Conservation (phyloP, 2,797 vertebrate genomes). For the Spinus olivaceus region DNA sequence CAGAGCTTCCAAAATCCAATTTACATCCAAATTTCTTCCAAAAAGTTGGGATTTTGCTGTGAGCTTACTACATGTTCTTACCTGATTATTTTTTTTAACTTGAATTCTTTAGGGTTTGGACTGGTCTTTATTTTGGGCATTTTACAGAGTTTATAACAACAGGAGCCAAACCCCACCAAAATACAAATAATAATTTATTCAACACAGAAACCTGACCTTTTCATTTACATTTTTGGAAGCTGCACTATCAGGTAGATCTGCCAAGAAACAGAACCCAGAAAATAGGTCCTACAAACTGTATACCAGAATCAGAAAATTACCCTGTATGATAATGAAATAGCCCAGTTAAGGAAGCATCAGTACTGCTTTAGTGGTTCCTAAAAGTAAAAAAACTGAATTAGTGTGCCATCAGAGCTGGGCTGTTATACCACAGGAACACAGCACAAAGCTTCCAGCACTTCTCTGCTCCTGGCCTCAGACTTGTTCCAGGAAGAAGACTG, state of each 20-base stretch:
- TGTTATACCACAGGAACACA: neutral
- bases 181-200: neutral
- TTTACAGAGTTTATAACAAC: neutral
- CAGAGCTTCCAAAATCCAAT: neutral
- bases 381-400: conserved; percentile 57
- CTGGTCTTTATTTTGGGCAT: neutral
- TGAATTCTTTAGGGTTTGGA: neutral
- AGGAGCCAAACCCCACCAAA: neutral
- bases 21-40: neutral
- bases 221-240: neutral
- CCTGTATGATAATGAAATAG: conserved; percentile 43
- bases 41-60: neutral
- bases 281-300: neutral
- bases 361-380: conserved; percentile 25
- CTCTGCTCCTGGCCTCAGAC: neutral
- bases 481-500: neutral
- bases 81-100: neutral
- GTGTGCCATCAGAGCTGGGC: conserved; percentile 21
- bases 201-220: neutral
- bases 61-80: neutral
- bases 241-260: neutral
- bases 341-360: conserved; percentile 24
- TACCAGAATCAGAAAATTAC: conserved; percentile 42
- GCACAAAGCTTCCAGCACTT: conserved; percentile 2
- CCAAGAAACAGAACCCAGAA: conserved; percentile 32